Conservation (phyloP, 2,888 invertebrate genomes). For the Chaitophorus viminalis region DNA sequence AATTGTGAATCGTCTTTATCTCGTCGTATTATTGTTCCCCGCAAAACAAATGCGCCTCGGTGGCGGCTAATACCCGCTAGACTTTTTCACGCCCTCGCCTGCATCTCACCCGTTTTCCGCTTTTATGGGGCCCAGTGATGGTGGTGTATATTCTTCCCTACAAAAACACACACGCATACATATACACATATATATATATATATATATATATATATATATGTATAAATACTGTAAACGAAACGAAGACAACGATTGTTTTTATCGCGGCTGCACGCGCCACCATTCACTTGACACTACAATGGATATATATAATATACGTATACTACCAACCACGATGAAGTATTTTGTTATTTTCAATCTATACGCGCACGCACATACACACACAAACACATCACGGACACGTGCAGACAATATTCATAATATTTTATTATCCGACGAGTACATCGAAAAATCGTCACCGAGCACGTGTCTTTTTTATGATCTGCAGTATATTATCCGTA, state of each 20-base stretch:
- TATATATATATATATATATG: too few species aligned
- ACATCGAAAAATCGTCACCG: too few species aligned
- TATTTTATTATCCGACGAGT: too few species aligned
- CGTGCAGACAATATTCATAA: too few species aligned
- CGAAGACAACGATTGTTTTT: neutral
- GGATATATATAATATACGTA: neutral
- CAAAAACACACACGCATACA: neutral
- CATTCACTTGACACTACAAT: neutral
- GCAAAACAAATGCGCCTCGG: slow-evolving; percentile 41
- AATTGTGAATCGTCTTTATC: slow-evolving; percentile 52
- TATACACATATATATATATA: neutral
- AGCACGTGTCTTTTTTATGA: too few species aligned
- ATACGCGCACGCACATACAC: neutral
- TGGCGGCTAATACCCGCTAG: slow-evolving; percentile 44
- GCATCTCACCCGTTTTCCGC: neutral
- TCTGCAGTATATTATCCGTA: too few species aligned
- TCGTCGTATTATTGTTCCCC: slow-evolving; percentile 48
- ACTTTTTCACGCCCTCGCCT: slow-evolving; percentile 24
- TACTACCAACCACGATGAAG: neutral
- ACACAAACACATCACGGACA: neutral
- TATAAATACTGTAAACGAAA: neutral
- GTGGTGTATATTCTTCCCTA: neutral
- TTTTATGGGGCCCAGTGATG: too few species aligned
- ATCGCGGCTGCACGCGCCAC: slow-evolving; percentile 9
- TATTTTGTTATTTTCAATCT: neutral